phyloP scores from a whole-genome alignment of 2,797 vertebrate genomes.

The Sparus aurata region DNA sequence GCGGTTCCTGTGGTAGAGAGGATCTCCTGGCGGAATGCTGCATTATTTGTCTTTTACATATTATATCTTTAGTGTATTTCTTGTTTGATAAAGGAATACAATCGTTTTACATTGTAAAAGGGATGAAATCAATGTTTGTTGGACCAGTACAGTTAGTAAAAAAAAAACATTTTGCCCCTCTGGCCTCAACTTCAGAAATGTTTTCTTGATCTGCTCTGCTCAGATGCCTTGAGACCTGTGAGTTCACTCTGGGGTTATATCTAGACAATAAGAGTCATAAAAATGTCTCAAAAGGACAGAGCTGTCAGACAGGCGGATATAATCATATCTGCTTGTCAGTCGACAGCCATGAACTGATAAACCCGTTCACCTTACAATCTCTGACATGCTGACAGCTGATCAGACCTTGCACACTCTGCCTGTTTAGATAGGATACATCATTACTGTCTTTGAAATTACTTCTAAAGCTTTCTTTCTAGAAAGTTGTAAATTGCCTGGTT shows the following conservation, averaged over 20 bases:
- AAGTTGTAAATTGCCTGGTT: neutral
- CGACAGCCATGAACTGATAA: constrained; percentile 26
- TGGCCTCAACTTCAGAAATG: no score
- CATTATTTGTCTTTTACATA: no score
- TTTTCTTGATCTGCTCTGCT: neutral
- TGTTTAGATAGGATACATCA: no score
- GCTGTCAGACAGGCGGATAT: neutral
- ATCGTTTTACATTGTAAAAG: no score
- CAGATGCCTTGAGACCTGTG: neutral
- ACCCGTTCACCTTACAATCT: constrained; percentile 1
- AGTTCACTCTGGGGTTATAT: constrained; percentile 10
- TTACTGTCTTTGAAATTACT: no score
- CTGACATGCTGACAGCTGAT: neutral
- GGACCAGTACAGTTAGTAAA: neutral
- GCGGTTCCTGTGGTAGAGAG: no score
- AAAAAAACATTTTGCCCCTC: neutral
- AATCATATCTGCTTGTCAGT: neutral
- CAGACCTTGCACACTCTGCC: neutral
- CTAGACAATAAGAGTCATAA: constrained; percentile 21
- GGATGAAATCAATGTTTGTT: no score
- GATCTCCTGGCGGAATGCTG: no score
- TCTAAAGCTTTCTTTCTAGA: neutral
- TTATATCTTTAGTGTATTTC: no score
- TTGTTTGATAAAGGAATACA: no score
- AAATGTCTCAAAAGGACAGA: constrained; percentile 30